Evolutionary conservation across 2,113 vertebrate genomes (phyloP).

Genomic region (Macaca fascicularis): T2T-MFA8v1.1 NC_088395.1:135215501-135216000

Average conservation of each 20-base stretch:
- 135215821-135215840: too few relatives aligned
- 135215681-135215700: background rate
- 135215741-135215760: background rate
- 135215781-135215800: too few relatives aligned
- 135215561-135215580: background rate
- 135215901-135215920: too few relatives aligned
- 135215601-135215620: background rate
- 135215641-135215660: background rate
- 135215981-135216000: too few relatives aligned
- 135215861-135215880: too few relatives aligned
- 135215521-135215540: background rate
- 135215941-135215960: too few relatives aligned
- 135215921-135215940: too few relatives aligned
- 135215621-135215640: background rate
- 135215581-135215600: background rate
- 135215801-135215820: too few relatives aligned
- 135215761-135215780: too few relatives aligned
- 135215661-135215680: background rate
- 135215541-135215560: background rate
- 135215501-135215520: background rate
- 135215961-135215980: too few relatives aligned
- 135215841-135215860: too few relatives aligned
- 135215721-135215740: background rate
- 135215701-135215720: background rate
- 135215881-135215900: too few relatives aligned